phyloP scores from a whole-genome alignment of 2,113 vertebrate species.

The Acrocephalus arundinaceus region DNA sequence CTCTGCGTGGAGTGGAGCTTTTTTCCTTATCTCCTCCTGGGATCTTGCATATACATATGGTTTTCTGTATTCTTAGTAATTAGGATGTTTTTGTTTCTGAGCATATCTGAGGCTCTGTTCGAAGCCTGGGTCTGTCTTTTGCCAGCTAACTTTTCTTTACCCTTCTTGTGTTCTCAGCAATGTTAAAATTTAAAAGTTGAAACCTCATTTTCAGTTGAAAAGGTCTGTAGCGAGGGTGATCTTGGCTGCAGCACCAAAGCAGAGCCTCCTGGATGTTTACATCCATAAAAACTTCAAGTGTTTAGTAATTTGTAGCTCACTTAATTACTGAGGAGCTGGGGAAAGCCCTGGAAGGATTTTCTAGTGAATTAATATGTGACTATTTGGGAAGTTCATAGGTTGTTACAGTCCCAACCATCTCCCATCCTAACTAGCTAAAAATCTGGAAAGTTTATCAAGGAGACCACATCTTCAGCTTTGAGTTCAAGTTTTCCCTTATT shows the following conservation, averaged over 20 bases:
- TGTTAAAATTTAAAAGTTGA: not conserved
- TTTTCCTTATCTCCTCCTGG: not conserved
- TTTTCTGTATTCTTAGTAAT: slow-evolving; percentile 24
- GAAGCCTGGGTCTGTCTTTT: not conserved
- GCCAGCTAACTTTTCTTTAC: not conserved
- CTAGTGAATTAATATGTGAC: not conserved
- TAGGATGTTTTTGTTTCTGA: slow-evolving; percentile 33
- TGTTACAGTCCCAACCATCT: not conserved
- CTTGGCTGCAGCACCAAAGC: not conserved
- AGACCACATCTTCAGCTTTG: not conserved
- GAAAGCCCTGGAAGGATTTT: not conserved
- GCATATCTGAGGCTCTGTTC: not conserved
- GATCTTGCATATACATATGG: not conserved
- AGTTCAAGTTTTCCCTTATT: not conserved
- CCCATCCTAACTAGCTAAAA: not conserved
- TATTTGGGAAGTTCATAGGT: not conserved
- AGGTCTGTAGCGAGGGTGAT: not conserved
- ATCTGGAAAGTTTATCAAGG: not conserved
- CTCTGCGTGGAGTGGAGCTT: not conserved
- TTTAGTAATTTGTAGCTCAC: not conserved
- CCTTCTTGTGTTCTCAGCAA: not conserved
- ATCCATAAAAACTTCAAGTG: not conserved
- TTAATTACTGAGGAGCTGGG: not conserved
- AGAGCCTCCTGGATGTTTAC: not conserved
- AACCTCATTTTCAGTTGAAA: not conserved